A percentile compares a stretch with the other conserved stretches of the same genome.
phyloP scores from a whole-genome alignment of 2,888 invertebrate species.

The Dynastes grantii region DNA sequence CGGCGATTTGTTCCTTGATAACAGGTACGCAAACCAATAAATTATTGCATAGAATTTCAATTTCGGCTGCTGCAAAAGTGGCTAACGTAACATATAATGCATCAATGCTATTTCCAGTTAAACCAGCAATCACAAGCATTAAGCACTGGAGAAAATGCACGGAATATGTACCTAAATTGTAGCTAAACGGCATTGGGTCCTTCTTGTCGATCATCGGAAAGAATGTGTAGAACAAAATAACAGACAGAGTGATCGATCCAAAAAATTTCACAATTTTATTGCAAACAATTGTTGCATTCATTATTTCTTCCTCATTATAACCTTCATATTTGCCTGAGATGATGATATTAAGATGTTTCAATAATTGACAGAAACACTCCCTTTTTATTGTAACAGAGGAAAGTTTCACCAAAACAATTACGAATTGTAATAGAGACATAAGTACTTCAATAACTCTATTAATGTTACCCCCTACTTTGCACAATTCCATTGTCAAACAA shows the following conservation, averaged over 20 bases:
- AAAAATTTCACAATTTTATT: not conserved
- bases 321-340: not conserved
- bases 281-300: not conserved
- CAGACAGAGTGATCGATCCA: not conserved
- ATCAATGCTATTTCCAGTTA: constrained; percentile 45
- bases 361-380: not conserved
- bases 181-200: constrained; percentile 46
- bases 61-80: constrained; percentile 43
- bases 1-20: not conserved
- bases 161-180: constrained; percentile 46
- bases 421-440: constrained; percentile 16
- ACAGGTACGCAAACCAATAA: not conserved
- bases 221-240: constrained; percentile 38
- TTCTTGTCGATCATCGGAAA: constrained; percentile 44
- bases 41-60: constrained; percentile 38
- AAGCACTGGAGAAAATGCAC: constrained; percentile 44
- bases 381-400: constrained; percentile 8
- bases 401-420: constrained; percentile 26
- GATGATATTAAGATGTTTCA: constrained; percentile 21
- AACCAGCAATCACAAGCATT: constrained; percentile 27
- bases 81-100: constrained; percentile 35
- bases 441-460: constrained; percentile 39
- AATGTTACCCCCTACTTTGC: constrained; percentile 4
- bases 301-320: not conserved
- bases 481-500: constrained; percentile 33